These are phyloP conservation scores for Netelia melanura DNA, from an alignment of 2,888 invertebrate genomes.

Conservation along the genomic window DNA sequence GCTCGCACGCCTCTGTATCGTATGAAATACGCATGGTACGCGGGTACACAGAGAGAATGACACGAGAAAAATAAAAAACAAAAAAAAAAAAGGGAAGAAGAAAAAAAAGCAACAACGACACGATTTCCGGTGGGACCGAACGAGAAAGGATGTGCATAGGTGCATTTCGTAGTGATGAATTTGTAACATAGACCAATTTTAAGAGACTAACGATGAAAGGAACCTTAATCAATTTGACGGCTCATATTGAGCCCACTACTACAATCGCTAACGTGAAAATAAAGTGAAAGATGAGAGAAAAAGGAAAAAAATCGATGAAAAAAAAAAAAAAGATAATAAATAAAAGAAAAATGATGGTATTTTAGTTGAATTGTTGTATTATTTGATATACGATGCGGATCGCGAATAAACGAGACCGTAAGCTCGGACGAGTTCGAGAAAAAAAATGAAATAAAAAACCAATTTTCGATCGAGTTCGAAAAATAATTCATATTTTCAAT, in stretches of 20 bases:
- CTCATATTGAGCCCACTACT: constrained; percentile 82
- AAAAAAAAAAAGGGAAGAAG: constrained; percentile 1
- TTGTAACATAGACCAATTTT: constrained; percentile 75
- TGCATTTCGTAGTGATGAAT: constrained; percentile 74
- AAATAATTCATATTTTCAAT: too few relatives aligned
- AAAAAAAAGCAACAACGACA: neutral
- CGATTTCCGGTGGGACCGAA: constrained; percentile 9
- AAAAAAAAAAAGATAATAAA: constrained; percentile 70
- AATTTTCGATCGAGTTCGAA: too few relatives aligned
- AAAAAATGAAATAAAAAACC: too few relatives aligned
- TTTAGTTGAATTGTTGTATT: constrained; percentile 81
- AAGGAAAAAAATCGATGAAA: constrained; percentile 12
- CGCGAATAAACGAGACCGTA: neutral
- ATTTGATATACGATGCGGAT: constrained; percentile 59
- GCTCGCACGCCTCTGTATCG: neutral
- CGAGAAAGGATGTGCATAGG: constrained; percentile 47
- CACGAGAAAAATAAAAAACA: constrained; percentile 6
- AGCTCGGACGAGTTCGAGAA: too few relatives aligned
- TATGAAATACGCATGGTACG: constrained; percentile 15
- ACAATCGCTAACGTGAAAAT: constrained; percentile 69
- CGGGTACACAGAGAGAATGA: constrained; percentile 1
- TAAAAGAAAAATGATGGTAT: constrained; percentile 72
- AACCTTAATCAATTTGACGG: constrained; percentile 76
- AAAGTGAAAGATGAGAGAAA: constrained; percentile 4
- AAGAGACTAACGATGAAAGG: constrained; percentile 51